Base-by-base conservation (phyloP, 2,888 invertebrate genomes). In the Lissocephala sabroskyi region DNA sequence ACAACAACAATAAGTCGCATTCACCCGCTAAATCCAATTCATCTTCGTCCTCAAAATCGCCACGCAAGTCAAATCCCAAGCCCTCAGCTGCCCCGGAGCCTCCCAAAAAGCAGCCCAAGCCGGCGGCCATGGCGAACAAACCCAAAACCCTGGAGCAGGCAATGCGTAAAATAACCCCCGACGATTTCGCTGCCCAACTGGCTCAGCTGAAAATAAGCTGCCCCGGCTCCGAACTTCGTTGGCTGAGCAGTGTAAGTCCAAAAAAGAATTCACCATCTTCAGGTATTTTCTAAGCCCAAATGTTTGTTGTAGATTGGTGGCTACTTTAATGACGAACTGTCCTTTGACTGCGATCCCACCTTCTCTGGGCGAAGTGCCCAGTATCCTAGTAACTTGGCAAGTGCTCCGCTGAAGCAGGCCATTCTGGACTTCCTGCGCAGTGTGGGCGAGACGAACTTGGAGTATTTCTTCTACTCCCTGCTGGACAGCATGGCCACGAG, bases 401-500 rank as follows among this genome's bases (percentile, higher is more conserved):
- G 75, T 28, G 49, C 54, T 2, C 59, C 49, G 0, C 59, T 84
- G 1, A 80, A 78, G 44, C 45, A 54, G 45, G 54, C 63, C 6
- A 4, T 82, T 4, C 23, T 81, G 4, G 61, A 76, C 14, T 81
- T 80, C 49, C 53, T 92, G 1, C 86, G 87, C 33, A 87, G 88
- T 44, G 88, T 90, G 6, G 91, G 91, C 0, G 87, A 87, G 56
- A 85, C 87, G 4, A 91, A 89, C 60, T 82, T 87, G 4, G 89
- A 90, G 68, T 82, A 90, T 59, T 93, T 92, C 82, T 92, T 89
- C 68, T 91, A 92, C 80, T 88, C 88, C 19, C 88, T 90, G 28
- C 84, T 93, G 13, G 89, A 89, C 5, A 87, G 89, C 11, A 87
- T 93, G 86, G 90, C 91, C 3, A 89, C 89, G 66, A 92, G 92